Evolutionary conservation across 2,888 invertebrate genomes (phyloP).

Genomic region (Iphiclides podalirius): DNA sequence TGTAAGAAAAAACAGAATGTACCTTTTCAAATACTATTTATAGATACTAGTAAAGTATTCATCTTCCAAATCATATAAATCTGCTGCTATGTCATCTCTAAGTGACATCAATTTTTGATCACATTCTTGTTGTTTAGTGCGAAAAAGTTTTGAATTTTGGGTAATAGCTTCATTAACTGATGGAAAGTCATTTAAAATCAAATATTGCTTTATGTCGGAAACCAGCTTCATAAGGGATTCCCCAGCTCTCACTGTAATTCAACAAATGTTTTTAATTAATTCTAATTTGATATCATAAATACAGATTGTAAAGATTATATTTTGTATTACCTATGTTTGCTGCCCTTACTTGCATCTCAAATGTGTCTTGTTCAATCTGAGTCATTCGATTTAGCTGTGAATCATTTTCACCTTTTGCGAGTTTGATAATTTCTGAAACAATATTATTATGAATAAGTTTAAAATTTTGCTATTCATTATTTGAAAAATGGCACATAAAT

Average conservation of each 20-base stretch:
- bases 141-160: conserved; percentile 93
- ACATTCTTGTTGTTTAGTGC: conserved; percentile 94
- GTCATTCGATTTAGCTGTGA: conserved; percentile 93
- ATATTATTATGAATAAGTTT: not conserved
- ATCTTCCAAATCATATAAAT: conserved; percentile 94
- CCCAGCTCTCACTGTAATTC: conserved; percentile 91
- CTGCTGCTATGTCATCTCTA: conserved; percentile 96
- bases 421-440: conserved; percentile 90
- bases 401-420: conserved; percentile 94
- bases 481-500: not conserved
- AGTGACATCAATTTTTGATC: conserved; percentile 95
- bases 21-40: conserved; percentile 69
- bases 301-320: not conserved
- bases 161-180: conserved; percentile 98
- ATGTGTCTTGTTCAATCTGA: conserved; percentile 96
- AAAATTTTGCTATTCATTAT: not conserved
- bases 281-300: not conserved
- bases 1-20: too few relatives aligned
- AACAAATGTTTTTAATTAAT: not conserved
- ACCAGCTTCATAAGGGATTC: conserved; percentile 98
- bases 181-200: conserved; percentile 98
- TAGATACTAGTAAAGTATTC: conserved; percentile 94
- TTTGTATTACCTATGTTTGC: conserved; percentile 88
- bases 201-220: conserved; percentile 98
- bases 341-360: conserved; percentile 97